A percentile compares a stretch with the other conserved stretches of the same genome.
Conservation (phyloP, 1,140 invertebrate genomes). For the Pomacea maculata region DNA sequence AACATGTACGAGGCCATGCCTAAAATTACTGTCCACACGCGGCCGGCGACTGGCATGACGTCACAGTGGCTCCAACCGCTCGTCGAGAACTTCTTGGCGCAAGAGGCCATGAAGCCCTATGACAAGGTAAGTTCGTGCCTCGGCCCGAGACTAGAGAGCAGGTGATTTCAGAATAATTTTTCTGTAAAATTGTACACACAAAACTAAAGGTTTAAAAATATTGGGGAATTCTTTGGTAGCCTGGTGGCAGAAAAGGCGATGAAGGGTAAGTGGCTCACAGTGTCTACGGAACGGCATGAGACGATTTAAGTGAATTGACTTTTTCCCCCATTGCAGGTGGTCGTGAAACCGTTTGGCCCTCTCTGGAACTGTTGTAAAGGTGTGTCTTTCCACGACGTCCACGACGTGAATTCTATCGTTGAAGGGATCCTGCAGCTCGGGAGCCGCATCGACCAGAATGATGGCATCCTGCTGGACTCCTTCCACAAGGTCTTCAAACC, state of each 20-base stretch:
- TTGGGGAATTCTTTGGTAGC: no score
- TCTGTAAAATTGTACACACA: no score
- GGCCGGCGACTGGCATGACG: background rate
- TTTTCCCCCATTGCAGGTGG: slow-evolving; percentile 35
- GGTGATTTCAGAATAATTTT: no score
- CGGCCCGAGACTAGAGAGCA: no score
- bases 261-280: no score
- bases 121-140: background rate
- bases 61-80: background rate
- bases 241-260: no score
- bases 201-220: no score
- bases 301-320: no score
- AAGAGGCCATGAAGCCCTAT: background rate
- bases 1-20: background rate
- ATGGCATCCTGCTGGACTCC: slow-evolving; percentile 39
- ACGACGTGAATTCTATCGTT: slow-evolving; percentile 22
- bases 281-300: background rate
- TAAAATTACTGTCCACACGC: background rate
- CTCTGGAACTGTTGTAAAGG: slow-evolving; percentile 38
- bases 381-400: slow-evolving; percentile 36
- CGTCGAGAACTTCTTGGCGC: background rate
- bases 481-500: slow-evolving; percentile 27
- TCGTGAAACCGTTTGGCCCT: slow-evolving; percentile 48
- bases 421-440: slow-evolving; percentile 29
- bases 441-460: slow-evolving; percentile 23